Evolutionary conservation across 53 echinoderm and acorn worm species (phyloP).

Genomic region (Apostichopus leukothele): DNA sequence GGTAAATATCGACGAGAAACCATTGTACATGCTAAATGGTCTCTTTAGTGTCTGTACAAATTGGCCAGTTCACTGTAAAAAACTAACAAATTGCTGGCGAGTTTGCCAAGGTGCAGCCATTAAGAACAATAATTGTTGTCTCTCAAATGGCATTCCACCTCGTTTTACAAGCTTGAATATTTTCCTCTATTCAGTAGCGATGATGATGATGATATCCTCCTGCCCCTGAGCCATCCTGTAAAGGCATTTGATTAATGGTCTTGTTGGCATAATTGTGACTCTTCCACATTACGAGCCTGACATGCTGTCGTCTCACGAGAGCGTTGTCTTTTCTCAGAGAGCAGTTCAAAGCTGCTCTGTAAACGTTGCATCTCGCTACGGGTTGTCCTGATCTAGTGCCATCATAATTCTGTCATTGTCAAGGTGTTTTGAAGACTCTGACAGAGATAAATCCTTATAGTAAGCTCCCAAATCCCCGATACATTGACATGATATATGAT

Average conservation of each 20-base stretch:
- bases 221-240: slow-evolving; percentile 18
- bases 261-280: slow-evolving; percentile 26
- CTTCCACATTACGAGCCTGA: slow-evolving; percentile 21
- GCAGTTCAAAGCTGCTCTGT: neutral
- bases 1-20: slow-evolving; percentile 22
- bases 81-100: slow-evolving; percentile 11
- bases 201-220: neutral
- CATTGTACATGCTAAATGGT: neutral
- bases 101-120: slow-evolving; percentile 39
- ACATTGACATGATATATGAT: slow-evolving; percentile 26
- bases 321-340: slow-evolving; percentile 9
- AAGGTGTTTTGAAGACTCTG: slow-evolving; percentile 2
- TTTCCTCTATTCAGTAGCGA: slow-evolving; percentile 4
- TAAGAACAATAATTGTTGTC: slow-evolving; percentile 39
- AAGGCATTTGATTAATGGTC: slow-evolving; percentile 42
- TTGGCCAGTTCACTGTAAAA: slow-evolving; percentile 12
- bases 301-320: neutral
- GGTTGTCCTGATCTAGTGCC: slow-evolving; percentile 1
- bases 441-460: slow-evolving; percentile 31
- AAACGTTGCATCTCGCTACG: neutral
- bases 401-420: slow-evolving; percentile 39
- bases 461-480: slow-evolving; percentile 1
- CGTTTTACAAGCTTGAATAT: neutral
- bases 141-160: slow-evolving; percentile 13
- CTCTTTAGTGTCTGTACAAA: neutral